Evolutionary conservation across 2,888 invertebrate genomes (phyloP).

Genomic region (Stenurella melanura): DNA sequence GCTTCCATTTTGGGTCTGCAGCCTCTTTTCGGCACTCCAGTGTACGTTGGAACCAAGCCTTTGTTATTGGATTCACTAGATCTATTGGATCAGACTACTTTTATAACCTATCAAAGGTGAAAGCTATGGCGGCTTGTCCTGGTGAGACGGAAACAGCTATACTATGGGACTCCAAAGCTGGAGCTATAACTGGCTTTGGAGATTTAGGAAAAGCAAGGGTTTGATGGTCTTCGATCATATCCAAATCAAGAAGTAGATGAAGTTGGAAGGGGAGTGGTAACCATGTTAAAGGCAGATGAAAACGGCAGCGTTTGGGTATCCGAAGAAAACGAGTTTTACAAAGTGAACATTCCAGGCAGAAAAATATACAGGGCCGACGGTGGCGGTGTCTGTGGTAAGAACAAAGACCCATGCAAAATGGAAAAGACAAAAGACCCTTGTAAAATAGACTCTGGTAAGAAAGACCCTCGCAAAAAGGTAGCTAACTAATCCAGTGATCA

Average conservation of each 20-base stretch:
- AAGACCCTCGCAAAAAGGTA: constrained; percentile 28
- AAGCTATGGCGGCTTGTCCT: constrained; percentile 71
- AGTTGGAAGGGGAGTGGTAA: constrained; percentile 63
- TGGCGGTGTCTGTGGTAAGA: background rate
- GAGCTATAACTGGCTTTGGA: constrained; percentile 58
- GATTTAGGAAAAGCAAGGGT: constrained; percentile 62
- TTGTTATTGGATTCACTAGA: constrained; percentile 74
- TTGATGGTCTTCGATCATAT: constrained; percentile 62
- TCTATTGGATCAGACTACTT: constrained; percentile 70
- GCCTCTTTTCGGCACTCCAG: constrained; percentile 74
- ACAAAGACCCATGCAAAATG: constrained; percentile 44
- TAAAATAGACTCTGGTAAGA: background rate
- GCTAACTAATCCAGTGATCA: too few relatives aligned
- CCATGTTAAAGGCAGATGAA: constrained; percentile 69
- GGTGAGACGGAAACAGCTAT: constrained; percentile 71
- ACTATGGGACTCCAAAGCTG: constrained; percentile 63
- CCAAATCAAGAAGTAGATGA: constrained; percentile 66
- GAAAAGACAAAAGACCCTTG: constrained; percentile 20
- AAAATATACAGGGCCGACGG: constrained; percentile 47
- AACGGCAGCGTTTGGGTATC: constrained; percentile 76
- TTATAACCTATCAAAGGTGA: constrained; percentile 62
- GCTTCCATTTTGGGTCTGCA: constrained; percentile 78
- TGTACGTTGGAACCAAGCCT: constrained; percentile 78
- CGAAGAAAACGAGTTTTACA: constrained; percentile 69
- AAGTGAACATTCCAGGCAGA: constrained; percentile 63